Percentiles rank a stretch among this genome's conserved stretches.
phyloP scores from a whole-genome alignment of 2,113 vertebrate species.

The Paramisgurnus dabryanus region DNA sequence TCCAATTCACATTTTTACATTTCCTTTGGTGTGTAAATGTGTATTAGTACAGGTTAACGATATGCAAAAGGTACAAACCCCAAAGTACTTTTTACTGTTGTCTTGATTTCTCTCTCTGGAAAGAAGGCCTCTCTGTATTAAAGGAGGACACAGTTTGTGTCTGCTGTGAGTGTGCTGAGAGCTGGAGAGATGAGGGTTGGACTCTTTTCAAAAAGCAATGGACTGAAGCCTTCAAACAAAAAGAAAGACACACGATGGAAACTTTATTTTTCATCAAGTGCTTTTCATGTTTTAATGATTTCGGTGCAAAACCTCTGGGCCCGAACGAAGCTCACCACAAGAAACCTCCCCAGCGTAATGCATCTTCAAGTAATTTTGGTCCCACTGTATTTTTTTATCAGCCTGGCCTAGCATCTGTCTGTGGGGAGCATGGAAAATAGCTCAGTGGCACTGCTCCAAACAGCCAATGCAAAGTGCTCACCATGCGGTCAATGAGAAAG shows the following conservation, averaged over 20 bases:
- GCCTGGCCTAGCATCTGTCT: constrained; percentile 57
- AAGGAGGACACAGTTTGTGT: constrained; percentile 3
- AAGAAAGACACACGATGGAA: neutral
- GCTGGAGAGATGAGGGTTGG: neutral
- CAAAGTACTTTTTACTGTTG: constrained; percentile 9
- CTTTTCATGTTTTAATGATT: constrained; percentile 47
- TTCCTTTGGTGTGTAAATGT: no score
- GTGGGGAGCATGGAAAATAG: constrained; percentile 51
- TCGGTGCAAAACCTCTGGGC: constrained; percentile 33
- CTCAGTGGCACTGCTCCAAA: constrained; percentile 43
- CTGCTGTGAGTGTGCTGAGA: constrained; percentile 18
- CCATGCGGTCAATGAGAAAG: constrained; percentile 28
- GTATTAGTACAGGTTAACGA: no score
- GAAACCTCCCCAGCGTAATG: constrained; percentile 42
- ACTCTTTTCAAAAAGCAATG: constrained; percentile 24
- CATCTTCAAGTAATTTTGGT: constrained; percentile 52
- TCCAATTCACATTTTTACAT: no score
- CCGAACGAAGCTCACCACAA: constrained; percentile 31
- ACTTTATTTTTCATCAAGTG: constrained; percentile 49
- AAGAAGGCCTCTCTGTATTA: neutral
- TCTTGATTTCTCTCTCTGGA: neutral
- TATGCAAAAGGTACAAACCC: neutral
- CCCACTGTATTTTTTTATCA: constrained; percentile 37
- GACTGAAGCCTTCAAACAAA: constrained; percentile 6
- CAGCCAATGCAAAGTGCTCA: constrained; percentile 45